phyloP scores from a whole-genome alignment of 2,888 invertebrate species.

The Stenoptilia bipunctidactyla region DNA sequence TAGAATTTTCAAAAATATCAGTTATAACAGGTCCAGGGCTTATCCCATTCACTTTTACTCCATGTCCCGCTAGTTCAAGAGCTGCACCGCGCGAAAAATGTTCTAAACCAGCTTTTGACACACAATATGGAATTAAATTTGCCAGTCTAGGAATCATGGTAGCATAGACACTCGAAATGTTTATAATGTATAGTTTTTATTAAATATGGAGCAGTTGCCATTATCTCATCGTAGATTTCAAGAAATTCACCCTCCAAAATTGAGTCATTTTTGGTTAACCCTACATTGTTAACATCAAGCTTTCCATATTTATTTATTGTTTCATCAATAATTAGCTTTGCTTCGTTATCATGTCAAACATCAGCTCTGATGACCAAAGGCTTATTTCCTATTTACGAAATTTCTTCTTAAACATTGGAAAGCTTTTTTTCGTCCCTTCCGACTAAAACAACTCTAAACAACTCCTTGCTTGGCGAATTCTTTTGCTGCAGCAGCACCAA shows the following conservation, averaged over 20 bases:
- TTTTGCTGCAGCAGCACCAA: slow-evolving; percentile 31
- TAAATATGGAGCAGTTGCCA: slow-evolving; percentile 21
- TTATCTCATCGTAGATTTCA: slow-evolving; percentile 19
- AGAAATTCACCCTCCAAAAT: slow-evolving; percentile 15
- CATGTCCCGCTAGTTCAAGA: slow-evolving; percentile 8
- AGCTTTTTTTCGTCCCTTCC: slow-evolving; percentile 31
- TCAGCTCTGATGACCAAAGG: slow-evolving; percentile 23
- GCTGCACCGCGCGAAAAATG: slow-evolving; percentile 14
- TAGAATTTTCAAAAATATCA: slow-evolving; percentile 36
- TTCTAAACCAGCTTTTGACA: slow-evolving; percentile 14
- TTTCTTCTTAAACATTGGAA: slow-evolving; percentile 19
- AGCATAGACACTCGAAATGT: slow-evolving; percentile 22
- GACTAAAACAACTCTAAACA: slow-evolving; percentile 24
- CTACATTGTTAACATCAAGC: slow-evolving; percentile 30
- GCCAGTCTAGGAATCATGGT: slow-evolving; percentile 79
- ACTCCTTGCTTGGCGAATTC: slow-evolving; percentile 31
- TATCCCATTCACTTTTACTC: slow-evolving; percentile 14
- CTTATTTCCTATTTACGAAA: slow-evolving; percentile 13
- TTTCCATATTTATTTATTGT: slow-evolving; percentile 23
- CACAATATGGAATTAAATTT: slow-evolving; percentile 77
- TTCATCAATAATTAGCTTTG: slow-evolving; percentile 18
- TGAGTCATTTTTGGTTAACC: slow-evolving; percentile 13
- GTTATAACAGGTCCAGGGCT: slow-evolving; percentile 13
- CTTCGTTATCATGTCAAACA: slow-evolving; percentile 22
- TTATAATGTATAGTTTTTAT: slow-evolving; percentile 24